Percentiles rank a stretch among this genome's conserved stretches.
phyloP scores from a whole-genome alignment of 1,140 invertebrate species.

The Megalonaias nervosa region DNA sequence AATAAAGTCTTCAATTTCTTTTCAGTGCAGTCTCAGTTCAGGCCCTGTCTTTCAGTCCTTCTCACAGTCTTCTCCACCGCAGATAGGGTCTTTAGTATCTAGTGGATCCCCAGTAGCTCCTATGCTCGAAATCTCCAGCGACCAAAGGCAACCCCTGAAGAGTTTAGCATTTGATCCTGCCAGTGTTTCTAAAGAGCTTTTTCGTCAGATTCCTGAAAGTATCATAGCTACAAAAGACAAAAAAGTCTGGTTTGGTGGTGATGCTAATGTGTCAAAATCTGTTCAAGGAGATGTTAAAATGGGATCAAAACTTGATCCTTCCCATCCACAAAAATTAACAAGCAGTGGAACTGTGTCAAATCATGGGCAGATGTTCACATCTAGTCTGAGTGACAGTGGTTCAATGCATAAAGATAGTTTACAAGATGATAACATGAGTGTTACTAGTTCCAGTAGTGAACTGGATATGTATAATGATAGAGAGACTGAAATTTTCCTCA shows the following conservation, averaged over 20 bases:
- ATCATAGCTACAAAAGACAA: conserved; percentile 39
- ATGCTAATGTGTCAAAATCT: neutral
- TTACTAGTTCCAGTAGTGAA: conserved; percentile 49
- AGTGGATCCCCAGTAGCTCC: neutral
- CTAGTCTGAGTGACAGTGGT: too few relatives aligned
- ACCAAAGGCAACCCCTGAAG: conserved; percentile 4
- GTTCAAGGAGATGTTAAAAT: neutral
- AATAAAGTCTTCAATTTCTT: too few relatives aligned
- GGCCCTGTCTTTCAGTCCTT: too few relatives aligned
- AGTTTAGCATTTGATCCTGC: conserved; percentile 12
- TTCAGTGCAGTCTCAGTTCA: too few relatives aligned
- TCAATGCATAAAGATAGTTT: conserved; percentile 4
- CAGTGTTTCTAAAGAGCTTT: conserved; percentile 29
- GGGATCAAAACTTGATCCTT: neutral
- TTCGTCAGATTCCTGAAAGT: conserved; percentile 37
- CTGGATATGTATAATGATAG: conserved; percentile 48
- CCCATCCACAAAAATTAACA: neutral
- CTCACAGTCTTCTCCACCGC: neutral
- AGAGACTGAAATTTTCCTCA: conserved; percentile 57
- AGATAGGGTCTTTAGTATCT: neutral
- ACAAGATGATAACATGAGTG: conserved; percentile 41
- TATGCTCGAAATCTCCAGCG: neutral
- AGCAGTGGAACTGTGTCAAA: too few relatives aligned
- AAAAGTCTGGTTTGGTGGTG: conserved; percentile 33
- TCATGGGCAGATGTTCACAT: too few relatives aligned